Conservation (phyloP, 2,113 vertebrate genomes). For the Vimba vimba region DNA sequence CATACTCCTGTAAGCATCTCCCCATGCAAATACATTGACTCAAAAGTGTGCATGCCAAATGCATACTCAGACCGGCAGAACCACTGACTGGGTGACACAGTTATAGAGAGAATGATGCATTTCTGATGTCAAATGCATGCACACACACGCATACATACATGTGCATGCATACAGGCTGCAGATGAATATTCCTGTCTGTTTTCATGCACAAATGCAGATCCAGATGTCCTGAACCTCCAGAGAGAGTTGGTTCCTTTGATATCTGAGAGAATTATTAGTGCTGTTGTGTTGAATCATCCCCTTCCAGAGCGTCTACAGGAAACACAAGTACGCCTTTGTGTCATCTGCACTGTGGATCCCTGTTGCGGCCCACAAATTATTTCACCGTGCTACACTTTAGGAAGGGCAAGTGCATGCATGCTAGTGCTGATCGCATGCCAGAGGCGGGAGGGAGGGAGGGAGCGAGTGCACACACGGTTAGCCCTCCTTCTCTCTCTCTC, state of each 20-base stretch:
- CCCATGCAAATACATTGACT: too few species aligned
- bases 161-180: not conserved
- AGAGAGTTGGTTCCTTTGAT: not conserved
- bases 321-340: constrained; percentile 74
- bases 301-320: constrained; percentile 59
- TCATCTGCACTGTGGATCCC: constrained; percentile 69
- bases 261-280: not conserved
- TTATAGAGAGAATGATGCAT: not conserved
- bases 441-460: not conserved
- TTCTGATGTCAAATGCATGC: not conserved
- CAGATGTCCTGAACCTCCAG: not conserved
- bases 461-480: constrained; percentile 46
- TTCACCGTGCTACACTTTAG: constrained; percentile 63
- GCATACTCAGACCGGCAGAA: not conserved
- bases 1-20: too few species aligned
- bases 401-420: constrained; percentile 78
- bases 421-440: constrained; percentile 47
- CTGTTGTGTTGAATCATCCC: not conserved
- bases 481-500: constrained; percentile 40
- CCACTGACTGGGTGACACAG: not conserved
- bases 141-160: not conserved
- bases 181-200: not conserved
- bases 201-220: not conserved
- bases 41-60: not conserved
- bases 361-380: constrained; percentile 71